These are phyloP conservation scores for Solenodon paradoxus DNA, from an alignment of 2,113 vertebrate species.

Conservation along the genomic window DNA sequence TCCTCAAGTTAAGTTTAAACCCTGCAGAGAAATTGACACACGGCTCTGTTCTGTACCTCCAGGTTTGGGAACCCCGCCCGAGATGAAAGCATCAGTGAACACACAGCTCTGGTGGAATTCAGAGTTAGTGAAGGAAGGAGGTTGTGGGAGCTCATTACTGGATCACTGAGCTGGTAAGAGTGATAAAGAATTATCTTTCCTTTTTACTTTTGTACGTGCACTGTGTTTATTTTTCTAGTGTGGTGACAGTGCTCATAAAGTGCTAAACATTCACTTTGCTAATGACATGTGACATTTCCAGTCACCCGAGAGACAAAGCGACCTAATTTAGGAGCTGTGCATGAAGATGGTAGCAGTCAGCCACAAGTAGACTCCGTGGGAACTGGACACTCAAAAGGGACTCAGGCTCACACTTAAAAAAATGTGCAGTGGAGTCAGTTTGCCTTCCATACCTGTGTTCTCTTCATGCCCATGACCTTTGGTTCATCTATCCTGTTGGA, in stretches of 20 bases:
- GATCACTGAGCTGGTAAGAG: background rate
- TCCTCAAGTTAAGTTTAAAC: conserved; percentile 24
- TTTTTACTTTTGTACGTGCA: background rate
- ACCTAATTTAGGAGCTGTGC: background rate
- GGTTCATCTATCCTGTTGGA: background rate
- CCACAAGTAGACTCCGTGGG: background rate
- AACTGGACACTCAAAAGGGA: background rate
- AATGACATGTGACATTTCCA: conserved; percentile 6
- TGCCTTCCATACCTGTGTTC: background rate
- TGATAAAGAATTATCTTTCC: background rate
- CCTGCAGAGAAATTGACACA: background rate
- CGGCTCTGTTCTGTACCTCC: background rate
- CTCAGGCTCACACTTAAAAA: background rate
- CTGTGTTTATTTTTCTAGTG: background rate
- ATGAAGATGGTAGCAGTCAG: background rate
- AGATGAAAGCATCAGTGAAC: background rate
- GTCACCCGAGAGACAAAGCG: background rate
- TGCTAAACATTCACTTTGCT: background rate
- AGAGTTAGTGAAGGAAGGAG: conserved; percentile 18
- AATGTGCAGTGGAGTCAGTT: background rate
- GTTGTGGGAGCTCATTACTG: background rate
- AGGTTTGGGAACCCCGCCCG: background rate
- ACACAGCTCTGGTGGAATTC: background rate
- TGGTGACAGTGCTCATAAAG: background rate
- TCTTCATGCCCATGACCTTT: background rate